These are phyloP conservation scores for Lophura swinhoii DNA, from an alignment of 2,797 vertebrate genomes.

Conservation along the genomic window DNA sequence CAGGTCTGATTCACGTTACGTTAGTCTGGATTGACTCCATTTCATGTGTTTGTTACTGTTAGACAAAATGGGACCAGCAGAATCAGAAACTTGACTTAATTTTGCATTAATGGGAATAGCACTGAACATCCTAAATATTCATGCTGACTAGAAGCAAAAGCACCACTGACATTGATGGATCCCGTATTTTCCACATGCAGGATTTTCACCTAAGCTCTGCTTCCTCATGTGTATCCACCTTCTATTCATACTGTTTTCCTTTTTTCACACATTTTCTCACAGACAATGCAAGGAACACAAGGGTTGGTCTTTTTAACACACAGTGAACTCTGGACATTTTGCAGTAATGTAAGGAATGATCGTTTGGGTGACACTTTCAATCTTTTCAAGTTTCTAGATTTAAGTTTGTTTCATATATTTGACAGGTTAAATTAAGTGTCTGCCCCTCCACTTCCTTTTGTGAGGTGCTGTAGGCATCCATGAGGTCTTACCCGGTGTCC, in stretches of 20 bases:
- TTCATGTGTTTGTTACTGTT: neutral
- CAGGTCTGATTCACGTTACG: accelerated
- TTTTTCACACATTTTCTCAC: neutral
- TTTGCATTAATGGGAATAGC: neutral
- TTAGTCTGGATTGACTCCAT: neutral
- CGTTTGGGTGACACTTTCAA: neutral
- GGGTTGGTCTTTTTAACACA: neutral
- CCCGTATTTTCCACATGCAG: neutral
- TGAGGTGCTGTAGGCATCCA: too few species aligned
- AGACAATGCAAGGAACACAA: neutral
- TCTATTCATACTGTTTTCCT: neutral
- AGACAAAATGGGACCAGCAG: neutral
- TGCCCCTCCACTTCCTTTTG: too few species aligned
- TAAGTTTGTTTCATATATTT: neutral
- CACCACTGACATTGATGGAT: neutral
- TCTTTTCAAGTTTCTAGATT: neutral
- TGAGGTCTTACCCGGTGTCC: too few species aligned
- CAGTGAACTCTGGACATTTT: neutral
- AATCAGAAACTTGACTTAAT: neutral
- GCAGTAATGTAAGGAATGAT: neutral
- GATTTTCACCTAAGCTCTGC: neutral
- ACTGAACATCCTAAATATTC: neutral
- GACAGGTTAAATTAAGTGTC: neutral
- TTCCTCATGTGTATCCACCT: neutral
- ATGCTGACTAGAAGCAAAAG: neutral